Percentiles rank a stretch among this genome's conserved stretches.
phyloP scores from a whole-genome alignment of 2,888 invertebrate genomes.

The Leptothorax acervorum region DNA sequence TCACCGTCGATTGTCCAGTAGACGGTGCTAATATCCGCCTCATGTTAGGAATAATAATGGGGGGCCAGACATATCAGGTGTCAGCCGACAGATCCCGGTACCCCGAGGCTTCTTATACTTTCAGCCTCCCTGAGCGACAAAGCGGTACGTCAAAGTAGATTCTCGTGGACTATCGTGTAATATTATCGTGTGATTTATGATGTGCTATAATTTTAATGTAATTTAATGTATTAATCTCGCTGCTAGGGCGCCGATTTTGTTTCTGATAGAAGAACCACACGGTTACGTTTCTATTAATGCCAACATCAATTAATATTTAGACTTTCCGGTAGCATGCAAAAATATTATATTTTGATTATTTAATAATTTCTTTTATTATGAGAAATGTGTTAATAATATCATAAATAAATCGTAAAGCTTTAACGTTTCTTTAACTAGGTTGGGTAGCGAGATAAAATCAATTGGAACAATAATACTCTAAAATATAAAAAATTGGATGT shows the following conservation, averaged over 20 bases:
- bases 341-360: neutral
- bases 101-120: neutral
- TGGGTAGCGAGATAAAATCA: no score
- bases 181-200: constrained; percentile 34
- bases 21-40: constrained; percentile 17
- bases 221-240: constrained; percentile 36
- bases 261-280: neutral
- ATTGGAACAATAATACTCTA: no score
- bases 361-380: neutral
- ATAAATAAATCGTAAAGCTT: neutral
- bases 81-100: constrained; percentile 19
- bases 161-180: neutral
- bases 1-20: constrained; percentile 22
- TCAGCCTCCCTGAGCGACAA: neutral
- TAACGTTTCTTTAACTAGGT: no score
- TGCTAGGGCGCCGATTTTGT: neutral
- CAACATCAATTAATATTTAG: neutral
- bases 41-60: constrained; percentile 37
- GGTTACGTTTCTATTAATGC: neutral
- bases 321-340: neutral
- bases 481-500: no score
- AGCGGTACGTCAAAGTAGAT: constrained; percentile 11
- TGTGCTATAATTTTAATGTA: constrained; percentile 26
- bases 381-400: neutral
- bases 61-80: constrained; percentile 8